Evolutionary conservation across 2,888 invertebrate genomes (phyloP), one percentile per base, ranked within the genome.

Genomic region (Drosophila ezoana): DNA sequence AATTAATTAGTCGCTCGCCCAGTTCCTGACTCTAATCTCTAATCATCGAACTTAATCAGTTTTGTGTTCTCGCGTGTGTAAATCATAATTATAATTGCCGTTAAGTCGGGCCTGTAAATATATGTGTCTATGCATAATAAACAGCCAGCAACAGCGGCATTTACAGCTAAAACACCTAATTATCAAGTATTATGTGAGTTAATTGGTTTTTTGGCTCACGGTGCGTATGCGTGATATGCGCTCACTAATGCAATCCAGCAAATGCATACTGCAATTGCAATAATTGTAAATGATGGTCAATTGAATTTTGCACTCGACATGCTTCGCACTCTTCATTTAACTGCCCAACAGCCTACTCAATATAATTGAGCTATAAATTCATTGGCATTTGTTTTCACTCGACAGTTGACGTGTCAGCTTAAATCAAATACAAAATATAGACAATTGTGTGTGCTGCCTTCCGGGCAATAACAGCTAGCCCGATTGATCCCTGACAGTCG

Each of bases 1-100:
- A 86, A 83, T 83, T 79, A 81, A 83, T 72, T 74, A 70, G 70
- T 63, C 47, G 28, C 8, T 28, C 33, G 63, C 48, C 41, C 14
- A 40, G 43, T 52, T 37, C 23, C 51, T 20, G n/a, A 5, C 32
- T n/a, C 9, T 20, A 63, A 23, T 51, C 38, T 28, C 45, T 52
- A 48, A 58, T 59, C 57, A 56, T 56, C 41, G 57, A 54, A 43
- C 54, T 41, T 69, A 81, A 86, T 79, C 86, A 61, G 72, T 61
- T 72, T 51, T 47, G 54, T 62, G 58, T 52, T 35, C 28, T 28
- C 51, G 53, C 56, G 44, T 54, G 62, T 38, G 16, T 66, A 69
- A 72, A 65, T 72, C 61, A 70, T 65, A 76, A 68, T 79, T 70
- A 63, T 49, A 62, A 70, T 65, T 56, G 61, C 23, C 52, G 38